Evolutionary conservation across 1,140 invertebrate species (phyloP), one percentile per base, ranked within the genome.

Genomic region (Lordiphosa collinella): DNA sequence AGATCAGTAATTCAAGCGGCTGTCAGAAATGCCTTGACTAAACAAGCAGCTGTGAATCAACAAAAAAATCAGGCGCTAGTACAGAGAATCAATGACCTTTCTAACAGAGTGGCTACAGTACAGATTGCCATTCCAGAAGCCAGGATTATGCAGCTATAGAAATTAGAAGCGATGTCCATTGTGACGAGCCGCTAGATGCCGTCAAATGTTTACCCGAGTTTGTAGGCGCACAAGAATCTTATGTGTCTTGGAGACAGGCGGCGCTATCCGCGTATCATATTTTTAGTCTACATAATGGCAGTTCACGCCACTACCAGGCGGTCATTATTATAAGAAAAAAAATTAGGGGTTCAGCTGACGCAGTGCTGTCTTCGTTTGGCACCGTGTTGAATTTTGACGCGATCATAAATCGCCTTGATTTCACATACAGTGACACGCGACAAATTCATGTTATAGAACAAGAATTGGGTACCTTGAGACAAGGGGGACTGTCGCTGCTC

Each of bases 381-480:
- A 40, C 22, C n/a, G n/a, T n/a, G n/a, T n/a, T n/a, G n/a, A n/a
- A n/a, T n/a, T n/a, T n/a, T n/a, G n/a, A n/a, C n/a, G 36, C 35
- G 7, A 51, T 40, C 22, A 51, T 51, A 51, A 12, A 22, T 38
- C 35, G 50, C 18, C 36, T 41, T 11, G 50, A 52, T 40, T 52
- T 52, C 36, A 40, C 50, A 18, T 34, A 54, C 37, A 40, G 36
- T 43, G 52, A 55, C 50, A 61, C 14, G 37, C 2, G 59, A 35
- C 37, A 36, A 12, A 58, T 49, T 25, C 37, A 58, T 11, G 25
- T 35, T 11, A 25, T 58, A 41, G 55, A 58, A 16, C 46, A 58
- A 31, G 46, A 58, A 36, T 34, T 55, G 11, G 31, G 18, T 32
- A 41, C 36, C 7, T 37, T 58, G 47, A 22, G 36, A 34, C 29